Base-by-base conservation (phyloP, 2,113 vertebrate genomes). In the Colaptes auratus region DNA sequence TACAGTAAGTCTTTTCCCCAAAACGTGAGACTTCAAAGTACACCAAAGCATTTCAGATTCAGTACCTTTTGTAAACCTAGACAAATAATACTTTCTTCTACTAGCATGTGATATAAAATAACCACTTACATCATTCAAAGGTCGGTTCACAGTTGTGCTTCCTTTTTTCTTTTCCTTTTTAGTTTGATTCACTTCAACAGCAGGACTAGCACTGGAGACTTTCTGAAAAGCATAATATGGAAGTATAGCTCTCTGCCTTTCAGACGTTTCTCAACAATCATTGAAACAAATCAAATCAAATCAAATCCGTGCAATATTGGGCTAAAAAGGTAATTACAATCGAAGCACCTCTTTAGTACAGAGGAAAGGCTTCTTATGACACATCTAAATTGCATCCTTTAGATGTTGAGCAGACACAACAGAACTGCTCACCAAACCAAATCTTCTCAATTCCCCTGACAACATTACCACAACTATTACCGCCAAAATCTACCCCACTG, bases 131-230 rank as follows among this genome's bases (percentile, higher is more conserved):
- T 98, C 93, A 27, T 86, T 94, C 15, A 12, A 16, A 18, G 81
- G 72, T 27, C 15, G 89, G 9, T 67, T 85, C 46, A 67, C 89
- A 85, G 59, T 69, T 83, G 86, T 79, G 8, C 50, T 88, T 91
- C 94, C 98, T 5, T 93, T 90, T 69, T 94, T 96, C 69, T 97
- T 93, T 50, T 98, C 95, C 72, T 97, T 95, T 96, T 97, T 97
- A 64, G 94, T 91, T 53, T 79, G 88, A 56, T 59, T 72, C 73
- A 52, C 89, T 6, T 18, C 31, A 53, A 23, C 78, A 61, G 13
- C 0, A 61, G 75, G 76, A 56, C 71, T 92, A 48, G 58, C 70
- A 82, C 8, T 21, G 28, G 35, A 56, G 50, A 67, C 44, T 50
- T 74, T 31, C 98, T 98, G 64, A 80, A 95, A 95, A 69, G 14